Evolutionary conservation across 1,140 invertebrate genomes (phyloP).

Genomic region (Eurosta solidaginis): DNA sequence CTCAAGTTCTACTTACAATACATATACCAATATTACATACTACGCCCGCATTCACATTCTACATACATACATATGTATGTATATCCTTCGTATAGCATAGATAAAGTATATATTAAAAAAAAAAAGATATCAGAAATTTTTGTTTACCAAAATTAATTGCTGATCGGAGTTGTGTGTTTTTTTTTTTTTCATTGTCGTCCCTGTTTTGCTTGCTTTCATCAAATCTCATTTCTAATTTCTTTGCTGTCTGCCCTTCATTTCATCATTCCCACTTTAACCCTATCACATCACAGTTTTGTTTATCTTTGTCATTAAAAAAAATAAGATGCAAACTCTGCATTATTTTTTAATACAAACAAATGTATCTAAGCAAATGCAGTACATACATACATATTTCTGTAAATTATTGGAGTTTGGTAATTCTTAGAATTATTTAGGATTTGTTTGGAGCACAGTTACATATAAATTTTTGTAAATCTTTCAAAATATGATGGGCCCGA

Average conservation of each 20-base stretch:
- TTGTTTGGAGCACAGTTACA: neutral
- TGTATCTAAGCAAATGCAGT: neutral
- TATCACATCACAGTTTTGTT: neutral
- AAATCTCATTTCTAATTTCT: neutral
- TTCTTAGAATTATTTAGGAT: neutral
- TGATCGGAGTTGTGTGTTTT: neutral
- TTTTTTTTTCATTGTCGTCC: neutral
- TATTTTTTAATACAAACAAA: neutral
- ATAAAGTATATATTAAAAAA: too few species aligned
- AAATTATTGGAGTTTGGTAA: neutral
- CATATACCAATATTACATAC: too few species aligned
- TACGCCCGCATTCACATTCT: too few species aligned
- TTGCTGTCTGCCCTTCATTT: neutral
- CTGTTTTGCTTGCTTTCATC: neutral
- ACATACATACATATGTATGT: too few species aligned
- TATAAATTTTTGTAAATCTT: neutral
- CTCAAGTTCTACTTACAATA: too few species aligned
- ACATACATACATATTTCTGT: neutral
- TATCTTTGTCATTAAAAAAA: slow-evolving; percentile 19
- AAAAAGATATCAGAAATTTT: too few species aligned
- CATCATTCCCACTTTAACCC: neutral
- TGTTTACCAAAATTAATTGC: neutral
- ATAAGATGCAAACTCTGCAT: neutral
- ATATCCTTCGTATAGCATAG: too few species aligned
- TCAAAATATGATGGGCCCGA: slow-evolving; percentile 4